Evolutionary conservation across 2,888 invertebrate genomes (phyloP).

Genomic region (Mimas tiliae): DNA sequence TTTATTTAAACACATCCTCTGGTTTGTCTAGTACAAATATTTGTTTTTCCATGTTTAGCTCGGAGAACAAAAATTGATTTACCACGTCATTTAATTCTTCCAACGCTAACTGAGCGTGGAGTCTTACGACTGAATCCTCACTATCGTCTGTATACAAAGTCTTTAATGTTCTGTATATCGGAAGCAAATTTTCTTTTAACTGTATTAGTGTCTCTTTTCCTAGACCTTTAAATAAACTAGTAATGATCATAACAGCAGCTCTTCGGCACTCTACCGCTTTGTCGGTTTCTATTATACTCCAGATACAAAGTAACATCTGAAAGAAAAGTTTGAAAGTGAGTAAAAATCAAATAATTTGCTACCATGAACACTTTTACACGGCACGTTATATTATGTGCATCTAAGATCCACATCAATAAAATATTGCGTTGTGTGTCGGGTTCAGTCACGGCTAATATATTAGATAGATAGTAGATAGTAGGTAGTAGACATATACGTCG

Average conservation of each 20-base stretch:
- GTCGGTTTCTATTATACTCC: slow-evolving; percentile 88
- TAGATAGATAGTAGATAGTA: too few relatives aligned
- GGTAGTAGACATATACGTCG: too few relatives aligned
- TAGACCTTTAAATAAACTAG: slow-evolving; percentile 89
- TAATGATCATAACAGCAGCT: slow-evolving; percentile 91
- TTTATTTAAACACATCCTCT: slow-evolving; percentile 43
- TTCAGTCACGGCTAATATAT: too few relatives aligned
- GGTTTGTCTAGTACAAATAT: slow-evolving; percentile 61
- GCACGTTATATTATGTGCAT: neutral
- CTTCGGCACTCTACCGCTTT: slow-evolving; percentile 89
- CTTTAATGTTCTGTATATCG: slow-evolving; percentile 89
- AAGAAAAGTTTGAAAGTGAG: slow-evolving; percentile 43
- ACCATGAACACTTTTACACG: too few relatives aligned
- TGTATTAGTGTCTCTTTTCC: slow-evolving; percentile 88
- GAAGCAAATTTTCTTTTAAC: slow-evolving; percentile 87
- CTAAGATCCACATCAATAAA: too few relatives aligned
- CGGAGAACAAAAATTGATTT: slow-evolving; percentile 85
- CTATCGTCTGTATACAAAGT: slow-evolving; percentile 85
- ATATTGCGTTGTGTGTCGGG: too few relatives aligned
- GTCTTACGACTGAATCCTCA: slow-evolving; percentile 87
- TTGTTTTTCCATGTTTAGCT: slow-evolving; percentile 83
- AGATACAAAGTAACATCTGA: slow-evolving; percentile 89
- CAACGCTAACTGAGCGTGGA: slow-evolving; percentile 91
- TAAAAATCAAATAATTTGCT: too few relatives aligned
- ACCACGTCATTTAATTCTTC: slow-evolving; percentile 90